phyloP scores from a whole-genome alignment of 2,113 vertebrate species.

The Anoura caudifer region DNA sequence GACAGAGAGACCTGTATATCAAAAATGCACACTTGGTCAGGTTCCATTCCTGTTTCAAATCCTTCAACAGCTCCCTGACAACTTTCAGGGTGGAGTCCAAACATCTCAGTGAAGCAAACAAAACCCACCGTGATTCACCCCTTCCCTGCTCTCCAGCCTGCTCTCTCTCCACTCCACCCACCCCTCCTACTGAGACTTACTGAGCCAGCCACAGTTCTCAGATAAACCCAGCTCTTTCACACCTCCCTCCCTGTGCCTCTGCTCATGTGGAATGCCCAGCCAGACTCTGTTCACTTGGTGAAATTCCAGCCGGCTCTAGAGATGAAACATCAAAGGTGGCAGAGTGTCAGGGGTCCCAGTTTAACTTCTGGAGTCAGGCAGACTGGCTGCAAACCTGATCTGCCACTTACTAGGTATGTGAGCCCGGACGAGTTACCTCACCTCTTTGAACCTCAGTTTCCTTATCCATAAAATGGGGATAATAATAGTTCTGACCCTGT shows the following conservation, averaged over 20 bases:
- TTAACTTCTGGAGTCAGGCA: neutral
- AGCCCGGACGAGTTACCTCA: neutral
- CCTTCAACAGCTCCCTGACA: neutral
- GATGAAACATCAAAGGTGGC: neutral
- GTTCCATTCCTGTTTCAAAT: neutral
- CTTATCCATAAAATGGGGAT: conserved; percentile 55
- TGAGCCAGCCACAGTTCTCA: neutral
- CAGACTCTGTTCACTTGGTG: neutral
- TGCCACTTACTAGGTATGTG: neutral
- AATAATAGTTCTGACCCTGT: conserved; percentile 41
- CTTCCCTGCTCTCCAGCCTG: neutral
- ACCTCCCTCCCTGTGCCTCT: neutral
- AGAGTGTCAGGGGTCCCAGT: neutral
- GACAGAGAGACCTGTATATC: neutral
- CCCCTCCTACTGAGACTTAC: neutral
- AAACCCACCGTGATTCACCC: neutral
- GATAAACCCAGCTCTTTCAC: neutral
- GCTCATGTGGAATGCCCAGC: neutral
- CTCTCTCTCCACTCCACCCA: neutral
- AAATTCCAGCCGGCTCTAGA: neutral
- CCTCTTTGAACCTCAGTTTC: conserved; percentile 69
- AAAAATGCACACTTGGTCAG: neutral
- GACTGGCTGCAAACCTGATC: neutral
- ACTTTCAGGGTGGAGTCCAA: neutral
- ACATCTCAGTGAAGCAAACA: neutral